Evolutionary conservation across 2,797 vertebrate genomes (phyloP), one percentile per base, ranked within the genome.

Genomic region (Enteromius trimaculatus): DNA sequence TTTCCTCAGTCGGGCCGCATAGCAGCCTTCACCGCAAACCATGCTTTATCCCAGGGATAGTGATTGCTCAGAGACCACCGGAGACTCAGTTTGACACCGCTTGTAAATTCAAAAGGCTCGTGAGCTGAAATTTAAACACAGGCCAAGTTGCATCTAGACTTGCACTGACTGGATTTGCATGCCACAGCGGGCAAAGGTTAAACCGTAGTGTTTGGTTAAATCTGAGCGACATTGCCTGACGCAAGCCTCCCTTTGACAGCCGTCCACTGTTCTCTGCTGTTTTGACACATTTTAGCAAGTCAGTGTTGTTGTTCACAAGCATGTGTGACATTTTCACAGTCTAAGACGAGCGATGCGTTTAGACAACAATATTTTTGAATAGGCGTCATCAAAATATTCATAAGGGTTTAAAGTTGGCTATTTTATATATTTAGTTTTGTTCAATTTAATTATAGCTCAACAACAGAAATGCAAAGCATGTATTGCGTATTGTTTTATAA

Each of bases 241-340:
- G 72, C 34, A 42, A 23, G 64, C 47, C 37, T 44, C 13, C 13
- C 72, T 58, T 29, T 82, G 80, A 77, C 34, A 68, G 71, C 37
- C 31, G 51, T 9, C 11, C 62, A 53, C 60, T 76, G 71, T 76
- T 76, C 31, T 66, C 62, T 58, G 47, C 37, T 44, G 39, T 55
- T 79, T 42, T 58, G 49, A 68, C 72, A 58, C 65, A 66, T 68
- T 82, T 82, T 77, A 44, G 51, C 49, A 69, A 82, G 37, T 44
- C 34, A 2, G 0, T 64, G 64, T 58, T 37, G 44, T 66, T 82
- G 62, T 68, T 69, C 62, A 47, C 49, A 77, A 77, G 37, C 64
- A 7, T 58, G 37, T 31, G 16, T 17, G 23, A 77, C 49, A 82
- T 82, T 68, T 77, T 58, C 44, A 19, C 21, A 13, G 29, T 37